Conservation (phyloP, 2,797 vertebrate genomes). For the Molossus alvarezi region DNA sequence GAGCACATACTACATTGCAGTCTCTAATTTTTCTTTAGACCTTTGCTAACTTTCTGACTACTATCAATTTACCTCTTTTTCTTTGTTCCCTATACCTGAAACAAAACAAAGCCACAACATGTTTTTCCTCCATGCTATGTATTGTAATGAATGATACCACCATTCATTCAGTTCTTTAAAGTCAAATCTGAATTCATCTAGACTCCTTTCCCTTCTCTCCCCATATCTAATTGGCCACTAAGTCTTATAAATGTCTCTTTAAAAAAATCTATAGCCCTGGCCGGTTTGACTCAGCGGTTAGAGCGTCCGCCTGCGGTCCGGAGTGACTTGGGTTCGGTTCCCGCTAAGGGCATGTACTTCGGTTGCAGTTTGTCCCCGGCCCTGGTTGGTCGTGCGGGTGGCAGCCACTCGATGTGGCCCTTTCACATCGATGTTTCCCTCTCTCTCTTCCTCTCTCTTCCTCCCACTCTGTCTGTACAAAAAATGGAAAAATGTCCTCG, state of each 20-base stretch:
- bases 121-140: background rate
- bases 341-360: too few species aligned
- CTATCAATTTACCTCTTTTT: background rate
- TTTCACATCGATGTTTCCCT: too few species aligned
- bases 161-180: background rate
- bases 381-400: too few species aligned
- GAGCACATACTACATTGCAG: background rate
- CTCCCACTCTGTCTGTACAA: too few species aligned
- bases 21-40: conserved; percentile 13
- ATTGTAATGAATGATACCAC: background rate
- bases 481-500: too few species aligned
- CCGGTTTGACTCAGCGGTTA: too few species aligned
- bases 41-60: conserved; percentile 12
- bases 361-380: too few species aligned
- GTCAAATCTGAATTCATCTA: background rate
- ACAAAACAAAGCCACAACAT: background rate
- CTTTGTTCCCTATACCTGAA: conserved; percentile 7
- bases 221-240: background rate
- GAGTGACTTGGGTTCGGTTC: too few species aligned
- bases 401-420: too few species aligned
- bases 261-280: too few species aligned
- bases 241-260: background rate
- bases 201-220: background rate
- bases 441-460: too few species aligned
- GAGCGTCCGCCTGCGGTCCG: too few species aligned